phyloP scores from a whole-genome alignment of 2,797 vertebrate genomes.

The Amblyopsis hoosieri region DNA sequence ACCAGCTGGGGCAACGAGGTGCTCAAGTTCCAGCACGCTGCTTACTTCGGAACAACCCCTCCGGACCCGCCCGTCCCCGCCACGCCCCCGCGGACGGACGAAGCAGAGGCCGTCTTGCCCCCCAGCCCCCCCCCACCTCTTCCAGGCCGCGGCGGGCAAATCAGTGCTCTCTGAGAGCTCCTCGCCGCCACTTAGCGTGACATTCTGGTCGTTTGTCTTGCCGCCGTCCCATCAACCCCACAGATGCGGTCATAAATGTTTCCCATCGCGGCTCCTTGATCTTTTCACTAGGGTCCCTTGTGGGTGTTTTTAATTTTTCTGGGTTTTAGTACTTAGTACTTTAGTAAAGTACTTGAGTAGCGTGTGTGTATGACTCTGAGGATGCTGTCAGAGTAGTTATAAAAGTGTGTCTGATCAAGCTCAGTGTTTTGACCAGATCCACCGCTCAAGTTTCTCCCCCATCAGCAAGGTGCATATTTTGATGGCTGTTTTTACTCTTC shows the following conservation, averaged over 20 bases:
- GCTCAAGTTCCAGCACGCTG: slow-evolving; percentile 90
- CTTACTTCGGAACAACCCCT: slow-evolving; percentile 77
- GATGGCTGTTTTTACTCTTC: slow-evolving; percentile 24
- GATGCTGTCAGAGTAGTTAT: slow-evolving; percentile 46
- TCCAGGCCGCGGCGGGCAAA: not conserved
- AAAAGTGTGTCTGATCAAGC: slow-evolving; percentile 58
- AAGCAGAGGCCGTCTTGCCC: not conserved
- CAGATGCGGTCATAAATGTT: slow-evolving; percentile 9
- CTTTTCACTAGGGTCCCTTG: slow-evolving; percentile 32
- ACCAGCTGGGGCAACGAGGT: slow-evolving; percentile 98
- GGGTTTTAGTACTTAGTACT: slow-evolving; percentile 34
- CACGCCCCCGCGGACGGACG: slow-evolving; percentile 6
- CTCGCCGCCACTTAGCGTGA: slow-evolving; percentile 6
- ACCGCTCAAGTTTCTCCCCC: slow-evolving; percentile 1
- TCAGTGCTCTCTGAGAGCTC: not conserved
- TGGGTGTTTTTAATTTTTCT: slow-evolving; percentile 30
- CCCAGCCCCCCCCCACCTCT: not conserved
- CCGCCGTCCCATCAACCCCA: slow-evolving; percentile 22
- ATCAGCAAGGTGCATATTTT: slow-evolving; percentile 32
- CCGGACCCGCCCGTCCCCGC: slow-evolving; percentile 23
- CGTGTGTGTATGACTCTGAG: slow-evolving; percentile 2
- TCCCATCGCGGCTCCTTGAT: slow-evolving; percentile 46
- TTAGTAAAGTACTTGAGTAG: slow-evolving; percentile 23
- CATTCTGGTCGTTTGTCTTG: slow-evolving; percentile 37
- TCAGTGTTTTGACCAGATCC: slow-evolving; percentile 37